Conservation (phyloP, 2,797 vertebrate species). For the Odontamblyopus lacepedii region DNA sequence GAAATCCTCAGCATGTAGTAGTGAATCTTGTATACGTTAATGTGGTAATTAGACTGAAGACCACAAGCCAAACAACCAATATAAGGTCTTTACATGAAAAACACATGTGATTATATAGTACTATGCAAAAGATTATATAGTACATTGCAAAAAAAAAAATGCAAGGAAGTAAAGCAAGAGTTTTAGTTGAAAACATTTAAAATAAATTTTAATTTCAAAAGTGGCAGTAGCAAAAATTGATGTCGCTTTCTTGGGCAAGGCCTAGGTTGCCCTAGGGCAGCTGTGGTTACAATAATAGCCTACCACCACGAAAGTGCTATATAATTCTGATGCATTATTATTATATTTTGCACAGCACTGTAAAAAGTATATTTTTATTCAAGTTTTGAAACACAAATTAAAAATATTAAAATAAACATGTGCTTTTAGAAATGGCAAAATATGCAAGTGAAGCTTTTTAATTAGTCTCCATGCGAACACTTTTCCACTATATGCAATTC, state of each 20-base stretch:
- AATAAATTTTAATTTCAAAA: too few relatives aligned
- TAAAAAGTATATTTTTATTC: neutral
- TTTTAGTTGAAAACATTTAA: too few relatives aligned
- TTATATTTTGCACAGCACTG: neutral
- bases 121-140: neutral
- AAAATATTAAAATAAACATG: constrained; percentile 24
- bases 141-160: too few relatives aligned
- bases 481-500: constrained; percentile 41
- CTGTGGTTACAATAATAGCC: too few relatives aligned
- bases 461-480: constrained; percentile 57
- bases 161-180: too few relatives aligned
- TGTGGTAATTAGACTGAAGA: constrained; percentile 9
- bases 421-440: constrained; percentile 23
- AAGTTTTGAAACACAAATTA: constrained; percentile 22
- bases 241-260: too few relatives aligned
- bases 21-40: constrained; percentile 11
- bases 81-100: neutral
- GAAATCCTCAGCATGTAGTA: constrained; percentile 25
- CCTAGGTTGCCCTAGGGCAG: too few relatives aligned
- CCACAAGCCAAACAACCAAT: neutral
- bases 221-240: too few relatives aligned
- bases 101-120: neutral
- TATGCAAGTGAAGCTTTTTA: constrained; percentile 35
- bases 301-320: neutral
- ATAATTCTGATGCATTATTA: neutral